A percentile compares a stretch with the other conserved stretches of the same genome.
These are phyloP conservation scores for Heliothis subflexa DNA, from an alignment of 1,140 invertebrate species.

Conservation along the genomic window DNA sequence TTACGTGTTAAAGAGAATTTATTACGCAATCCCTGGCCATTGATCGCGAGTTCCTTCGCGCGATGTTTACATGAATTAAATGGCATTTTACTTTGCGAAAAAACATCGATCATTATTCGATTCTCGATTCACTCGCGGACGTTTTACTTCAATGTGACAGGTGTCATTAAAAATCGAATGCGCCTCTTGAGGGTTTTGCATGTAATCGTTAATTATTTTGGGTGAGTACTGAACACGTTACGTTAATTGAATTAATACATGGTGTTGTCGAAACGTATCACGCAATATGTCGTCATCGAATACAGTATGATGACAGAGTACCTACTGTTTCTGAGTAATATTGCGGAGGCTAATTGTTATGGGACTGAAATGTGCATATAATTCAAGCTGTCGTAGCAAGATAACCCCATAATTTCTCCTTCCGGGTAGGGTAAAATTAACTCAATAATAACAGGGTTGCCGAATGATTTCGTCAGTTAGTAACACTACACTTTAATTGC, in stretches of 20 bases:
- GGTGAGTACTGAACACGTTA: background rate
- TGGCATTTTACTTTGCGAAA: constrained; percentile 27
- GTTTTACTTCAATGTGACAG: constrained; percentile 19
- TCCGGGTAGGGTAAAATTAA: constrained; percentile 4
- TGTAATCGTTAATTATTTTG: constrained; percentile 42
- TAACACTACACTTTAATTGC: background rate
- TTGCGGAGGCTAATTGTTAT: background rate
- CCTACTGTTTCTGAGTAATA: background rate
- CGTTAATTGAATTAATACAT: constrained; percentile 30
- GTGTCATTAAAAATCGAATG: constrained; percentile 34
- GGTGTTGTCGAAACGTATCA: background rate
- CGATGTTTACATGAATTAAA: constrained; percentile 34
- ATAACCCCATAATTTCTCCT: constrained; percentile 19
- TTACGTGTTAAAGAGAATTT: constrained; percentile 48
- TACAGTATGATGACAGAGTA: constrained; percentile 8
- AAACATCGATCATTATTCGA: constrained; percentile 39
- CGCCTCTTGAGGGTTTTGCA: background rate
- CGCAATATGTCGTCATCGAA: constrained; percentile 4
- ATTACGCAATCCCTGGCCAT: constrained; percentile 49
- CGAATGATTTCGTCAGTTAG: background rate
- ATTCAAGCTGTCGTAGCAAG: background rate
- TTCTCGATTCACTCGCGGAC: constrained; percentile 15
- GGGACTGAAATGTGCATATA: constrained; percentile 5
- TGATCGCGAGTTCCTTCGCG: constrained; percentile 39
- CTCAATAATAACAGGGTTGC: constrained; percentile 2